Base-by-base conservation (phyloP, 1,140 invertebrate genomes). In the Amphibalanus amphitrite region DNA sequence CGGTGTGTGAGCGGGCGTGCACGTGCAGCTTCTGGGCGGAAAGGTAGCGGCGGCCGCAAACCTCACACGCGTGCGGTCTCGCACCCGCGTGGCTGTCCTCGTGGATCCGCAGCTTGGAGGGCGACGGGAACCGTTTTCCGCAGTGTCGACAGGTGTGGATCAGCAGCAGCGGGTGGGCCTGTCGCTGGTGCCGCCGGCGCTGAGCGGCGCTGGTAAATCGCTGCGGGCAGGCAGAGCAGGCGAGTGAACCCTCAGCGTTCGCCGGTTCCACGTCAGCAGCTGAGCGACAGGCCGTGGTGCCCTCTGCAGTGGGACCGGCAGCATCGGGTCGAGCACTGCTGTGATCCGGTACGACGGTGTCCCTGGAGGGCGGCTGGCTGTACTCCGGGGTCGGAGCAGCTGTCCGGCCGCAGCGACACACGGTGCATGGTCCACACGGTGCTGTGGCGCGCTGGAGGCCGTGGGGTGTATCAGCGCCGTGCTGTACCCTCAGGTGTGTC, bases 1-100 rank as follows among this genome's bases (percentile, higher is more conserved):
- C 69, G 8, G 69, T 69, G 69, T 69, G 69, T 10, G 69, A 28
- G 26, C 69, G 69, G 10, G 47, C 47, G 47, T 59, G 47, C 47
- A 59, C 47, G 47, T 59, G 47, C 47, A 59, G 47, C 47, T 59
- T 59, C 47, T 59, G 47, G 47, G 17, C 47, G 47, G 47, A 59
- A 20, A 59, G 47, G 47, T 59, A 59, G 47, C 47, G 47, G 47
- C 47, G 47, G 20, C 20, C 47, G 17, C 47, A 59, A 20, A 59
- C 47, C 10, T 20, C 13, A 20, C 47, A 59, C 17, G 3, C 13
- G 47, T 59, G 47, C 20, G 47, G 47, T 20, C 47, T 8, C 47
- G 3, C 47, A 20, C 47, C 47, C 13, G 10, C 20, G 17, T 59
- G 47, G 17, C 47, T 59, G 47, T 59, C 13, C 47, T 59, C 47